A percentile compares a stretch with the other conserved stretches of the same genome.
These are phyloP conservation scores for Eupithecia dodoneata DNA, from an alignment of 2,888 invertebrate species.

Conservation along the genomic window DNA sequence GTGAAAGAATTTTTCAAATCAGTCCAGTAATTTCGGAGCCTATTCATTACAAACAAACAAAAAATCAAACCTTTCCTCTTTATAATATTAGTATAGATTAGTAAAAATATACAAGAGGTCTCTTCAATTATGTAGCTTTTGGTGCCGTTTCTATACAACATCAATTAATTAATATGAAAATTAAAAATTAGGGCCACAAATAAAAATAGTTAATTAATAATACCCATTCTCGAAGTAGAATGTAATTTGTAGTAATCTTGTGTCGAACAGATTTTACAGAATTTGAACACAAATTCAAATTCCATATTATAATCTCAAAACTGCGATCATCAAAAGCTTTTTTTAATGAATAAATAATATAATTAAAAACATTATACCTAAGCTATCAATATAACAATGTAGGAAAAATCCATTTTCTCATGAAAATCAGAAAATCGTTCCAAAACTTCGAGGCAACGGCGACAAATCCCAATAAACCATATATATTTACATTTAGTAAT, in stretches of 20 bases:
- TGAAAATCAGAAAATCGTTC: background rate
- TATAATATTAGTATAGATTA: background rate
- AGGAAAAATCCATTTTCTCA: background rate
- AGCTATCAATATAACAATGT: background rate
- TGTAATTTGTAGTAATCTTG: background rate
- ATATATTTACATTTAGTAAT: conserved; percentile 12
- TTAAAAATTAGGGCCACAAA: background rate
- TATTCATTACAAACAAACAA: conserved; percentile 11
- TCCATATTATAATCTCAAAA: background rate
- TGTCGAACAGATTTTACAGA: background rate
- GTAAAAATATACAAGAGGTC: conserved; percentile 8
- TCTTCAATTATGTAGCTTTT: background rate
- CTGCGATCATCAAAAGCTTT: background rate
- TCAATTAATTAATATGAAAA: background rate
- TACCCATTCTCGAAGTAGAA: background rate
- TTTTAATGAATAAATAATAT: background rate
- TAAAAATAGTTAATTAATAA: background rate
- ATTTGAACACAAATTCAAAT: background rate
- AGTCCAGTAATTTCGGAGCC: too few species aligned
- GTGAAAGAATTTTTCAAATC: too few species aligned
- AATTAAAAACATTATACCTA: background rate
- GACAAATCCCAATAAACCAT: background rate
- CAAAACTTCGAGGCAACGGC: background rate
- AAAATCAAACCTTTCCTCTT: background rate
- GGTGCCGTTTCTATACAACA: background rate